Evolutionary conservation across 1,140 invertebrate species (phyloP).

Genomic region (Oscheius sp.): DNA sequence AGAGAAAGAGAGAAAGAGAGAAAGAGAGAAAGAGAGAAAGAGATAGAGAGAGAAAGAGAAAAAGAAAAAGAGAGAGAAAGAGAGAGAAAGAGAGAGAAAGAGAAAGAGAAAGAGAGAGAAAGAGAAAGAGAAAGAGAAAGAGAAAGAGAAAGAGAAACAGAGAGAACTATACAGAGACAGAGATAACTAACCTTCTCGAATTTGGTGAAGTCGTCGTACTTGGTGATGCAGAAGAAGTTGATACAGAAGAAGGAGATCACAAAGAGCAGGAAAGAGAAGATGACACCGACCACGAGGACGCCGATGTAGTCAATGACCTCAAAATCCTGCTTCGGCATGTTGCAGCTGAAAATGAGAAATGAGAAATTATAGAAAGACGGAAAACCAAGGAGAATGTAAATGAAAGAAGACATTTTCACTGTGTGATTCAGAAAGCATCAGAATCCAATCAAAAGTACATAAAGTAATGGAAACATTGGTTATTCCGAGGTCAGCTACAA

Average conservation of each 20-base stretch:
- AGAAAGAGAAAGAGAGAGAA: not conserved
- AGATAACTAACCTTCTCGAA: slow-evolving; percentile 55
- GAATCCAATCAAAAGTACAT: too few relatives aligned
- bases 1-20: slow-evolving; percentile 9
- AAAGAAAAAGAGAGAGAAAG: too few relatives aligned
- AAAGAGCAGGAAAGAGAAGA: slow-evolving; percentile 48
- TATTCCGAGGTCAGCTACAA: too few relatives aligned
- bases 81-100: slow-evolving; percentile 5
- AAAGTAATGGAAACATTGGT: too few relatives aligned
- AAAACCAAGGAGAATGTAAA: too few relatives aligned
- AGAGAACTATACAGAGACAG: too few relatives aligned
- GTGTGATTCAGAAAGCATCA: too few relatives aligned
- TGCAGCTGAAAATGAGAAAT: not conserved
- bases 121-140: slow-evolving; percentile 6
- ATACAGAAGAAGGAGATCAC: slow-evolving; percentile 54
- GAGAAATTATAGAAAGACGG: not conserved
- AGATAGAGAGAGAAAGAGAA: slow-evolving; percentile 19
- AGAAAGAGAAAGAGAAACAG: not conserved
- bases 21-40: too few relatives aligned
- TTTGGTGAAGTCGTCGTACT: slow-evolving; percentile 55
- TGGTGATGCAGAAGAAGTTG: slow-evolving; percentile 57
- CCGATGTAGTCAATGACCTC: slow-evolving; percentile 53
- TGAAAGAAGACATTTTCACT: too few relatives aligned
- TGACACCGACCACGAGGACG: slow-evolving; percentile 49
- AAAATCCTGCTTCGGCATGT: slow-evolving; percentile 57